Evolutionary conservation across 2,797 vertebrate species (phyloP).

Genomic region (Clarias pachynema): DNA sequence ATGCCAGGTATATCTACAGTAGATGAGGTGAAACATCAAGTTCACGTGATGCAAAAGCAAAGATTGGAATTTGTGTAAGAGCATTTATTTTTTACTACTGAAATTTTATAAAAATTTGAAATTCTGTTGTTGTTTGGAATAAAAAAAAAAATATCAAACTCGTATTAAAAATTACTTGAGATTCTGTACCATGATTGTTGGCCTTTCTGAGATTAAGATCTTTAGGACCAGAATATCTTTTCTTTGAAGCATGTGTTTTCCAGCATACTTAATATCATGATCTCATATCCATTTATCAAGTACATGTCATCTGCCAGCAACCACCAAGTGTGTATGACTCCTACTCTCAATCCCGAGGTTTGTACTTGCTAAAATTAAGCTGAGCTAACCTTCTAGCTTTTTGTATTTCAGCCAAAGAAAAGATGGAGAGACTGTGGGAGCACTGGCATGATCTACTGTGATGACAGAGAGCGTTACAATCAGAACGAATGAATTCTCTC

Average conservation of each 20-base stretch:
- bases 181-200: background rate
- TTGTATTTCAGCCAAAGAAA: slow-evolving; percentile 28
- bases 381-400: slow-evolving; percentile 12
- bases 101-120: background rate
- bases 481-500: slow-evolving; percentile 21
- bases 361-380: slow-evolving; percentile 23
- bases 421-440: slow-evolving; percentile 2
- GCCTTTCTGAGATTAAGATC: background rate
- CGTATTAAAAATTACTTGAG: background rate
- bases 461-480: slow-evolving; percentile 52
- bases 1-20: background rate
- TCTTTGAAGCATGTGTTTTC: slow-evolving; percentile 21
- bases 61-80: background rate
- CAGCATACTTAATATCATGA: slow-evolving; percentile 6
- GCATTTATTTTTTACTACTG: background rate
- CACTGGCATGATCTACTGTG: slow-evolving; percentile 31
- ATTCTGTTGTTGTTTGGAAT: background rate
- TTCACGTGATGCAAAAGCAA: background rate
- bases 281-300: slow-evolving; percentile 32
- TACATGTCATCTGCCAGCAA: slow-evolving; percentile 13
- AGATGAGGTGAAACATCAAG: background rate
- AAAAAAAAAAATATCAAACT: background rate
- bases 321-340: slow-evolving; percentile 29
- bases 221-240: background rate
- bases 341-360: slow-evolving; percentile 14